These are phyloP conservation scores for Thymelicus lineola DNA, from an alignment of 2,888 invertebrate genomes.

Conservation along the genomic window DNA sequence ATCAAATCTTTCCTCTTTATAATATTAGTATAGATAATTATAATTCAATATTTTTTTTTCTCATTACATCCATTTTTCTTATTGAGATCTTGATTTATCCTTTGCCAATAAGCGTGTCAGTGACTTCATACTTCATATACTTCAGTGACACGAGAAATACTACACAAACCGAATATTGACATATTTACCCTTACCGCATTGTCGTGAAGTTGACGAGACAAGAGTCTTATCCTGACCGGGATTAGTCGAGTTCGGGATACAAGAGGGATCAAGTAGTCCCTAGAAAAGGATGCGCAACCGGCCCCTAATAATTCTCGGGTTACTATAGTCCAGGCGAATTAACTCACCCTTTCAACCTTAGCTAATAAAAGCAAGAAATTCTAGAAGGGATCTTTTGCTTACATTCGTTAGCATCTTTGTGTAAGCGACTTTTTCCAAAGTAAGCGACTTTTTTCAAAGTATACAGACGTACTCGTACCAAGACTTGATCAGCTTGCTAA, in stretches of 20 bases:
- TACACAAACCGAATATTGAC: slow-evolving; percentile 1
- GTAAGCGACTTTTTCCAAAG: neutral
- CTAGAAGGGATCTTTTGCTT: neutral
- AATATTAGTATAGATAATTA: too few relatives aligned
- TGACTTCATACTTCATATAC: too few relatives aligned
- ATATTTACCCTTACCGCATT: slow-evolving; percentile 6
- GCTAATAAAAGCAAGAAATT: slow-evolving; percentile 8
- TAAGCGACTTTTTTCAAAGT: neutral
- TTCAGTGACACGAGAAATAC: neutral
- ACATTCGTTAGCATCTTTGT: slow-evolving; percentile 2
- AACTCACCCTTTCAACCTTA: slow-evolving; percentile 4
- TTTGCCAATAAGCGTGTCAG: too few relatives aligned
- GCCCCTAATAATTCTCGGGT: slow-evolving; percentile 25
- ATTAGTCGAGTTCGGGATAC: slow-evolving; percentile 29
- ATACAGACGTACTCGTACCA: neutral
- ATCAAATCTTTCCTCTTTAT: too few relatives aligned
- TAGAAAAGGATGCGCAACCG: slow-evolving; percentile 3
- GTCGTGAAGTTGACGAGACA: slow-evolving; percentile 18
- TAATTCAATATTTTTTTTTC: too few relatives aligned
- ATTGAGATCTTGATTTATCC: too few relatives aligned
- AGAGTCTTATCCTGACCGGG: slow-evolving; percentile 24
- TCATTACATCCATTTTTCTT: too few relatives aligned
- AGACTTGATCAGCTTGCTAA: neutral
- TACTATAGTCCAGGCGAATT: slow-evolving; percentile 10
- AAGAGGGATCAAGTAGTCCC: slow-evolving; percentile 26